Evolutionary conservation across 2,888 invertebrate genomes (phyloP).

Genomic region (Drosophila eohydei): DNA sequence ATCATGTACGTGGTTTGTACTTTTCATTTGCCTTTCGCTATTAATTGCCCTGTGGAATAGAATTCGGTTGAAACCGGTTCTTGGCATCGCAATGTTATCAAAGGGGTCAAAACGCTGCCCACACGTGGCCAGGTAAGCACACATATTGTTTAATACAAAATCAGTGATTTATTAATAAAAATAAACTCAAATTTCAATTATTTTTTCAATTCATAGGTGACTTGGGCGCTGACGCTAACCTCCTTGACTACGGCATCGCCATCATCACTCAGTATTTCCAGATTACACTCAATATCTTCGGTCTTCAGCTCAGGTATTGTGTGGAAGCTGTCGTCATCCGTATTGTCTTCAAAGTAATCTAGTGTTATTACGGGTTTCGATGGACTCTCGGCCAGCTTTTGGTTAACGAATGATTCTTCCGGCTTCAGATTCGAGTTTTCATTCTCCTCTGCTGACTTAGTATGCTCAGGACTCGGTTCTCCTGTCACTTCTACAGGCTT

Average conservation of each 20-base stretch:
- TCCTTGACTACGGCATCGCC: constrained; percentile 66
- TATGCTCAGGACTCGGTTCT: too few species aligned
- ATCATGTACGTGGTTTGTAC: constrained; percentile 23
- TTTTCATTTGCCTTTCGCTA: constrained; percentile 27
- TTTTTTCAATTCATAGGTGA: constrained; percentile 60
- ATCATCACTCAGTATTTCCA: constrained; percentile 70
- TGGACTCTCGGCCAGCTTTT: not conserved
- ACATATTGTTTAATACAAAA: constrained; percentile 21
- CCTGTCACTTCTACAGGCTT: too few species aligned
- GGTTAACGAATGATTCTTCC: not conserved
- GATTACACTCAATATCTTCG: constrained; percentile 66
- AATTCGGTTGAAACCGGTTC: constrained; percentile 32
- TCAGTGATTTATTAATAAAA: constrained; percentile 16
- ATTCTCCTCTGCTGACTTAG: too few species aligned
- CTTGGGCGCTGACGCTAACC: constrained; percentile 72
- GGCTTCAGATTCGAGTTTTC: too few species aligned
- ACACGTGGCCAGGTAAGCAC: constrained; percentile 26
- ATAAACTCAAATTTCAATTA: not conserved
- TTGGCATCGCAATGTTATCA: constrained; percentile 43
- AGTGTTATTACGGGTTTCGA: constrained; percentile 24
- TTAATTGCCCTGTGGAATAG: constrained; percentile 40
- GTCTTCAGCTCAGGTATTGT: constrained; percentile 39
- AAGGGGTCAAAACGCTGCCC: constrained; percentile 34
- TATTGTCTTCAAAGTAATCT: constrained; percentile 55
- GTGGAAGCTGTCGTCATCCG: constrained; percentile 7